A percentile compares a stretch with the other conserved stretches of the same genome.
Evolutionary conservation across 2,797 vertebrate species (phyloP).

Genomic region (Hozukius guyotensis): DNA sequence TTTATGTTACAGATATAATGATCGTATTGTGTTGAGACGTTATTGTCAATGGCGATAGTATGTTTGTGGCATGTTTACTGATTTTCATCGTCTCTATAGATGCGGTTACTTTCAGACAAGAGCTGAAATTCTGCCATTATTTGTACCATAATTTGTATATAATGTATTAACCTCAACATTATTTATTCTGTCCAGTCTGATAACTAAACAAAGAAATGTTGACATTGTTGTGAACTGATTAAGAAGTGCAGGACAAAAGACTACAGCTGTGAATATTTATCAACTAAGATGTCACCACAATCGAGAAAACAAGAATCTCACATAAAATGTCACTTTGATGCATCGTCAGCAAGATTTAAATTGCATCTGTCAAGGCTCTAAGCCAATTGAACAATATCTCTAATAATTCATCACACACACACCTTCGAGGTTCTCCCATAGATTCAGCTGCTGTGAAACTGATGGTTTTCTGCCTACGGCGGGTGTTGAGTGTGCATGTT

Average conservation of each 20-base stretch:
- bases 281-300: slow-evolving; percentile 22
- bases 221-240: slow-evolving; percentile 12
- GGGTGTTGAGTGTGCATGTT: slow-evolving; percentile 14
- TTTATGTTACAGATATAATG: background rate
- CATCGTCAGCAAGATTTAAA: slow-evolving; percentile 47
- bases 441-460: slow-evolving; percentile 22
- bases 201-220: slow-evolving; percentile 2
- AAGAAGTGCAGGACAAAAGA: slow-evolving; percentile 26
- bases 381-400: slow-evolving; percentile 37
- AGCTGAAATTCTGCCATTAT: background rate
- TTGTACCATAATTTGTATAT: background rate
- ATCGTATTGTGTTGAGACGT: background rate
- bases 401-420: slow-evolving; percentile 36
- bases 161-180: background rate
- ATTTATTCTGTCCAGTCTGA: background rate
- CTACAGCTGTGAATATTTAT: slow-evolving; percentile 36
- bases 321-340: slow-evolving; percentile 44
- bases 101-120: background rate
- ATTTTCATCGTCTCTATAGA: background rate
- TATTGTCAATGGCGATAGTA: background rate
- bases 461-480: slow-evolving; percentile 11
- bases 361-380: slow-evolving; percentile 41
- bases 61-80: background rate
- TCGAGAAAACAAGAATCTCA: slow-evolving; percentile 39
- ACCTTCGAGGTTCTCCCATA: background rate